Percentiles rank a stretch among this genome's conserved stretches.
phyloP scores from a whole-genome alignment of 2,797 vertebrate genomes.

The Brachyalestes nurse region DNA sequence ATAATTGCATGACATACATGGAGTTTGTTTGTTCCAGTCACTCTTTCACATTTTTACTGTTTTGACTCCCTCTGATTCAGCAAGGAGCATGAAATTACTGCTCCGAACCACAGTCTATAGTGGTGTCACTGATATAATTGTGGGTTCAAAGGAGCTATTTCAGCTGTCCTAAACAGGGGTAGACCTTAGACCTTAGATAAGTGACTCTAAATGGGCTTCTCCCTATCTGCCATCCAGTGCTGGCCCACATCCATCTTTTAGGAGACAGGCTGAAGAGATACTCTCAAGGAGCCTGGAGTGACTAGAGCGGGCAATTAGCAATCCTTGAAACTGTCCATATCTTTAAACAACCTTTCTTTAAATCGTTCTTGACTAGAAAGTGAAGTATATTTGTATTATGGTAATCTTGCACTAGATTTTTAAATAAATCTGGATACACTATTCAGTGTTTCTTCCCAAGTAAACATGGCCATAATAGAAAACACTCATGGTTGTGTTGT shows the following conservation, averaged over 20 bases:
- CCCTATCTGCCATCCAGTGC: conserved; percentile 57
- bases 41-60: background rate
- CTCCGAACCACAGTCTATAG: conserved; percentile 8
- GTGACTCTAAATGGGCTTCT: conserved; percentile 47
- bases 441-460: background rate
- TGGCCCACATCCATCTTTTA: conserved; percentile 65
- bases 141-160: conserved; percentile 52
- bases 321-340: background rate
- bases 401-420: background rate
- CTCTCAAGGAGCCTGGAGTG: conserved; percentile 65
- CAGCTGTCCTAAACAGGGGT: conserved; percentile 48
- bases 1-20: background rate
- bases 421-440: background rate
- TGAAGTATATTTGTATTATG: too few relatives aligned
- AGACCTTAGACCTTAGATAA: conserved; percentile 59
- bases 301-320: conserved; percentile 37
- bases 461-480: background rate
- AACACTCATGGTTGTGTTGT: background rate
- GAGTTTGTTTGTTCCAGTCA: background rate
- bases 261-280: conserved; percentile 37
- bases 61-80: background rate
- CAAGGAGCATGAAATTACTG: background rate
- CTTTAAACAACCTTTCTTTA: background rate
- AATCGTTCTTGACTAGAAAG: background rate
- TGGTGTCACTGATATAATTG: conserved; percentile 38